Conservation (phyloP, 2,113 vertebrate genomes). For the Trinectes maculatus region DNA sequence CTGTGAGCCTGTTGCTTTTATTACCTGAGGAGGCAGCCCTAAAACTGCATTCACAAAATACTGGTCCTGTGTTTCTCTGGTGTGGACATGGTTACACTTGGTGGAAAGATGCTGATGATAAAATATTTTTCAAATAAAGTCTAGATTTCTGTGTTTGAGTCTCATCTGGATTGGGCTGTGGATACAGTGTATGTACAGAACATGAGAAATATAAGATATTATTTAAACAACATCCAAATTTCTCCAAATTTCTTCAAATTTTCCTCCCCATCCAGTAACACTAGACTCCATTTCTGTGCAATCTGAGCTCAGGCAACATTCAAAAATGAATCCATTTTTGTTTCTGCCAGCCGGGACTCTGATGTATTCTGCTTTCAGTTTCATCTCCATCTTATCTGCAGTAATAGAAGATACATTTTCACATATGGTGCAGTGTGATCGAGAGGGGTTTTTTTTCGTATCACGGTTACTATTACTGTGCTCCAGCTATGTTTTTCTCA, state of each 20-base stretch:
- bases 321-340: slow-evolving; percentile 14
- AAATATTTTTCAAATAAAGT: background rate
- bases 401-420: background rate
- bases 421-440: background rate
- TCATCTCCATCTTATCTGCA: slow-evolving; percentile 25
- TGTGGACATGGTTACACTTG: background rate
- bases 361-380: slow-evolving; percentile 13
- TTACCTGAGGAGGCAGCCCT: background rate
- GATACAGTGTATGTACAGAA: background rate
- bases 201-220: no score
- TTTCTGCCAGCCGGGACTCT: slow-evolving; percentile 2
- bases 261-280: background rate
- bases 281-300: slow-evolving; percentile 4
- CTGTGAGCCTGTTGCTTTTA: background rate
- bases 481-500: background rate
- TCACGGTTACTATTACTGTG: background rate
- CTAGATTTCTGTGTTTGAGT: background rate
- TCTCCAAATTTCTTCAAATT: background rate
- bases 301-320: slow-evolving; percentile 14
- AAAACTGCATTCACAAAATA: background rate
- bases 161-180: background rate
- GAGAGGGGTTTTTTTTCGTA: background rate
- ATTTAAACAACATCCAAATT: background rate
- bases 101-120: no score
- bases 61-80: background rate